Conservation (phyloP, 1,140 invertebrate species). For the Phthorimaea operculella region DNA sequence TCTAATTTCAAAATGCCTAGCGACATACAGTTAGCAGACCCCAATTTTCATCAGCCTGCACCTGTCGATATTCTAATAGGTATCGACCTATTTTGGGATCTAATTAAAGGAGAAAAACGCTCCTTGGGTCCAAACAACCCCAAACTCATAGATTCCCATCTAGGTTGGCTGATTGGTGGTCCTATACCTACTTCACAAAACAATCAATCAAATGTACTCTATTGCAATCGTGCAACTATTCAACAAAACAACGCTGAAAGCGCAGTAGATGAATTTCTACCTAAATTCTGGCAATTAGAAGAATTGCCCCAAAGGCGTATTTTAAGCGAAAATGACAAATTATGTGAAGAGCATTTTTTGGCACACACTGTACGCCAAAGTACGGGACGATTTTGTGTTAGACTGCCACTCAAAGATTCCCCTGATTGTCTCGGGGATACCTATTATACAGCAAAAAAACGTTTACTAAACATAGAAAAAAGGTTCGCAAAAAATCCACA, state of each 20-base stretch:
- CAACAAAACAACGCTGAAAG: not conserved
- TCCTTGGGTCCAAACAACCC: slow-evolving; percentile 13
- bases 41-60: slow-evolving; percentile 14
- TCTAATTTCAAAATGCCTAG: slow-evolving; percentile 11
- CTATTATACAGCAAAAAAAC: slow-evolving; percentile 5
- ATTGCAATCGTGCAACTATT: slow-evolving; percentile 6
- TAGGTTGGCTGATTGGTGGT: slow-evolving; percentile 16
- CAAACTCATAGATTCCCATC: slow-evolving; percentile 12
- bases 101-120: slow-evolving; percentile 12
- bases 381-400: slow-evolving; percentile 10
- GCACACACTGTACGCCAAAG: slow-evolving; percentile 10
- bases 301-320: slow-evolving; percentile 2
- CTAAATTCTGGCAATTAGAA: slow-evolving; percentile 8
- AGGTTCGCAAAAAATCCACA: slow-evolving; percentile 1
- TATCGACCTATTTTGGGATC: slow-evolving; percentile 22
- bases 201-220: not conserved
- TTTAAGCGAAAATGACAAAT: slow-evolving; percentile 14
- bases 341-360: slow-evolving; percentile 29
- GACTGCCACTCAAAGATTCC: slow-evolving; percentile 3
- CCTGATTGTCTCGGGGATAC: slow-evolving; percentile 8
- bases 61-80: slow-evolving; percentile 17
- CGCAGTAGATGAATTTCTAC: slow-evolving; percentile 2
- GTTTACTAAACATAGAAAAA: slow-evolving; percentile 7
- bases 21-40: slow-evolving; percentile 16
- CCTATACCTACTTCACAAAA: slow-evolving; percentile 5